Evolutionary conservation across 1,140 invertebrate genomes (phyloP), one percentile per base, ranked within the genome.

Genomic region (Aphelenchoides avenae): DNA sequence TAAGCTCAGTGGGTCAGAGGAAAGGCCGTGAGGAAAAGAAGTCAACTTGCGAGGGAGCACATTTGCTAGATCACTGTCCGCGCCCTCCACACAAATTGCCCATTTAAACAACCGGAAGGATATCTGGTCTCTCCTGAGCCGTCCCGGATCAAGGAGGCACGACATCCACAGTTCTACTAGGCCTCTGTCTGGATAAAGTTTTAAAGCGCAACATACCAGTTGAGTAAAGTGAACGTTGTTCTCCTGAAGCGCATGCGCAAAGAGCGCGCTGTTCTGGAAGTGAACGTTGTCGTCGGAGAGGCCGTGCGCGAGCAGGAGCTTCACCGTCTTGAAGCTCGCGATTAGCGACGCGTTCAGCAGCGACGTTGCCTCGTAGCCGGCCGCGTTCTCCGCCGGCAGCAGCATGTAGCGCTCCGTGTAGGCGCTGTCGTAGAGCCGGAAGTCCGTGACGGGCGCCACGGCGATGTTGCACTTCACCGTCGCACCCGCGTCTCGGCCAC

Each of bases 351-450:
- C n/a, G 20, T 41, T 44, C 18, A 58, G 36, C 7, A 58, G 18
- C 5, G 56, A 41, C 18, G 31, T 24, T 7, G 34, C 58, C 15
- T 15, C 6, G 39, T 61, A 61, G n/a, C 58, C 58, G 5, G 6
- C 26, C 31, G 18, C 24, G 42, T 61, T 61, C 20, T 61, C 48
- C 27, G 36, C 22, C 11, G 50, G 56, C 30, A 39, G 24, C 7
- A 26, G 29, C 58, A 61, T 61, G 29, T 61, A 61, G n/a, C 58
- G 26, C 24, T 61, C 58, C 3, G 50, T 54, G 48, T 61, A 61
- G 6, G 58, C 58, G 24, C 31, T 54, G 39, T 61, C 58, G 39
- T 61, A 61, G 24, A 61, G 42, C 22, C 29, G 58, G 27, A 51
- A 61, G 40, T 61, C 58, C 36, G 44, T 30, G 15, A 61, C 58